Base-by-base conservation (phyloP, 2,797 vertebrate genomes). In the Pyrocephalus nanus region DNA sequence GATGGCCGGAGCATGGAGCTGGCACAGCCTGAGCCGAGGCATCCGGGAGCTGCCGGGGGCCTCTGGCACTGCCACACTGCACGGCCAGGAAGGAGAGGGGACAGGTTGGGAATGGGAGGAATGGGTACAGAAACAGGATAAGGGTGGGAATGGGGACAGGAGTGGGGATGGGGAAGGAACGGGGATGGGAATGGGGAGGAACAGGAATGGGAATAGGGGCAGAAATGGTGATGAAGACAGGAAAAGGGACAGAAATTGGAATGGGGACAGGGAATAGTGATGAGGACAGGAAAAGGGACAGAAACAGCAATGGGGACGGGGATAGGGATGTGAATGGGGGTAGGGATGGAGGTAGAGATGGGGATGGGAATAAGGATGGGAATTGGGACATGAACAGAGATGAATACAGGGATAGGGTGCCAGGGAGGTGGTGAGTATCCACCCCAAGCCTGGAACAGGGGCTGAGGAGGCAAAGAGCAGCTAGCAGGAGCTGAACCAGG, bases 51-150 rank as follows among this genome's bases (percentile, higher is more conserved):
- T 87, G 64, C 45, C 7, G 36, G 76, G 23, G 48, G 70, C 47
- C 79, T 51, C 69, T 7, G n/a, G 67, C 69, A 86, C 12, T 0
- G 0, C n/a, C 21, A 2, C 0, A 0, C 54, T 65, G 58, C 43
- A 50, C 26, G 53, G 53, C 27, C 47, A 8, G 50, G 64, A 54
- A 57, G n/a, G 43, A 57, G 21, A 85, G 34, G 38, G 43, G 32
- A 45, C 18, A 36, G 21, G 30, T 7, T 61, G 45, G 53, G 42
- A 45, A 74, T 7, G 11, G 25, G 26, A 34, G 21, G 3, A 74
- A 57, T 9, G 69, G 53, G 17, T 10, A 71, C 22, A 36, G 70
- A 43, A 79, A 54, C 4, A 9, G 32, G 21, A 47, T n/a, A 22
- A 9, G 14, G 12, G 61, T 13, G n/a, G 25, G n/a, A 57, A 71